Conservation (phyloP, 2,888 invertebrate species). For the Cataglyphis albicans region DNA sequence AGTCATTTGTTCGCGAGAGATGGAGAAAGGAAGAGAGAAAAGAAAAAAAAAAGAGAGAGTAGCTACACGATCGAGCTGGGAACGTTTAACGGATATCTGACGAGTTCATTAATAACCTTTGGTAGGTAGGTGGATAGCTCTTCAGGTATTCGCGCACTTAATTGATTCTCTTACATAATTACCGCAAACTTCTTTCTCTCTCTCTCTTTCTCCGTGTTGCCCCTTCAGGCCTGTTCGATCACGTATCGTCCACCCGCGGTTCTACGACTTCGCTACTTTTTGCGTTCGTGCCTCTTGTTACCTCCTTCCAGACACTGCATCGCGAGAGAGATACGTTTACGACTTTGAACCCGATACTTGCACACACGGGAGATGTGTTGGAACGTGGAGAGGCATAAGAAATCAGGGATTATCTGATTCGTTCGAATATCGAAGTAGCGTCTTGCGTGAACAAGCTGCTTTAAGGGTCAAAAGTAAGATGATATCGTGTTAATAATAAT, state of each 20-base stretch:
- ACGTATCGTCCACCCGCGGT: background rate
- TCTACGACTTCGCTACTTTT: slow-evolving; percentile 12
- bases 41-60: slow-evolving; percentile 36
- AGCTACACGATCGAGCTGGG: slow-evolving; percentile 67
- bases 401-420: slow-evolving; percentile 49
- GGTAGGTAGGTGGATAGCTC: slow-evolving; percentile 74
- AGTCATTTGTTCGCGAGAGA: slow-evolving; percentile 53
- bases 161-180: slow-evolving; percentile 80
- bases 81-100: slow-evolving; percentile 80
- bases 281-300: slow-evolving; percentile 33
- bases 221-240: background rate
- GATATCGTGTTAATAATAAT: background rate
- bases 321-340: slow-evolving; percentile 61
- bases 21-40: background rate
- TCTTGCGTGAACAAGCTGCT: slow-evolving; percentile 13
- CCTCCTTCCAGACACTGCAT: slow-evolving; percentile 32
- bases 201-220: background rate
- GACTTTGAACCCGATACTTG: slow-evolving; percentile 40
- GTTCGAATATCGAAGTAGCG: slow-evolving; percentile 21
- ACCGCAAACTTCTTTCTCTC: slow-evolving; percentile 59
- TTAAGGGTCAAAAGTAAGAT: background rate
- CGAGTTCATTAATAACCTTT: slow-evolving; percentile 82
- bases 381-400: slow-evolving; percentile 48
- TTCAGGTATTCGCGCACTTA: slow-evolving; percentile 75
- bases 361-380: slow-evolving; percentile 45